Base-by-base conservation (phyloP, 1,140 invertebrate species). In the Radopholus similis region DNA sequence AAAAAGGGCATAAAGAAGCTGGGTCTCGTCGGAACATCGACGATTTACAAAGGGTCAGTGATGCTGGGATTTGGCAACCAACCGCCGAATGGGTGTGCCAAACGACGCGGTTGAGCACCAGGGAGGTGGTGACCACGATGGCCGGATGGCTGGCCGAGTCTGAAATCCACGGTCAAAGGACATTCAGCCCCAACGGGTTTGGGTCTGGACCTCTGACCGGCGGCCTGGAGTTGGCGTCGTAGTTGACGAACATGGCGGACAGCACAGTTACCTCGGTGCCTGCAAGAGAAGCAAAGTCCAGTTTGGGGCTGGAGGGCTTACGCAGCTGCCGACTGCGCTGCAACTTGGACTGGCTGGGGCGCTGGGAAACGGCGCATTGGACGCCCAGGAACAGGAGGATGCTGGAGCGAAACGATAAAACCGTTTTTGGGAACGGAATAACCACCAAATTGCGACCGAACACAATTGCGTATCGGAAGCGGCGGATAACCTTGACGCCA, bases 71-170 rank as follows among this genome's bases (percentile, higher is more conserved):
- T n/a, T n/a, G n/a, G 26, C 21, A 32, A 26, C 66, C 49, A 15
- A 80, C 77, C 30, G 78, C 79, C 21, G 58, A 59, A 37, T 73
- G 54, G 26, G 55, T 62, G 11, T 75, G 51, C 78, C 78, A 80
- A 30, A 70, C 55, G 38, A 81, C 53, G 9, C 73, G 53, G 55
- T 82, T 80, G 55, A 81, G 74, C 60, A 68, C 70, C 38, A 82
- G 44, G 18, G 71, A 73, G 4, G 71, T 64, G 56, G 81, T 80
- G 9, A 82, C 77, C 34, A 82, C 67, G 54, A 81, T 82, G 11
- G 80, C 55, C 18, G 73, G 63, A 56, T 80, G 80, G 23, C 76
- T 71, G 21, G 80, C 77, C 26, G 44, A 64, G 23, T 82, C 77
- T 78, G 49, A 4, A 51, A n/a, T n/a, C 18, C 34, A 40, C 6